Evolutionary conservation across 1,140 invertebrate genomes (phyloP), one percentile per base, ranked within the genome.

Genomic region (Leptinotarsa texana): DNA sequence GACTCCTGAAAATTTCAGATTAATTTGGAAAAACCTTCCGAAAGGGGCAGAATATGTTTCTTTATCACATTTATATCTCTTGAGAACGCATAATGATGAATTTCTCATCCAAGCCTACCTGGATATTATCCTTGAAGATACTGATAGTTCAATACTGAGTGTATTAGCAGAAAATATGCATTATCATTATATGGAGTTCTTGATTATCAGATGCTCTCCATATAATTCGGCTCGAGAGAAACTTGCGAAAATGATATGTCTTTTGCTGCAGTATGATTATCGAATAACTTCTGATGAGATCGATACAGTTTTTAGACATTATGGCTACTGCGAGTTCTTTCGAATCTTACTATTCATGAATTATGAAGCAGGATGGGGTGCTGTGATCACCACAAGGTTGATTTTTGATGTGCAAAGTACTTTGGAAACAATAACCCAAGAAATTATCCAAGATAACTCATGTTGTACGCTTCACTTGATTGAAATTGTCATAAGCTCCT

Each of bases 11-110:
- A 76, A 78, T 21, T 76, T 78, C 61, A 66, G 62, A 63, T 47
- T 78, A 63, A 71, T 78, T 75, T 78, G 77, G 77, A 72, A 72
- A 21, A 48, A 74, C 22, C 69, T 76, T 42, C 63, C 71, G 18
- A 63, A 76, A 13, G 21, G 47, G 33, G 8, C 33, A 42, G 33
- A 42, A 11, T 11, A 42, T 42, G 33, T 42, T 11, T 42, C 33
- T 42, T 42, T 42, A 42, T 2, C 33, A 42, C 33, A 42, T 42
- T 42, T 42, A 42, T 11, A 11, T 3, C 0, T 42, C 33, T 11
- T 42, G 33, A 42, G 33, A 42, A 11, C 8, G 8, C 8, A 42
- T 42, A 42, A 42, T 11, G 8, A 42, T 42, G 33, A 42, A 42
- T 42, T 42, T 11, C 63, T 63, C 13, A 15, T 75, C 5, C 17